phyloP scores from a whole-genome alignment of 2,888 invertebrate species.

The Netelia inedita region DNA sequence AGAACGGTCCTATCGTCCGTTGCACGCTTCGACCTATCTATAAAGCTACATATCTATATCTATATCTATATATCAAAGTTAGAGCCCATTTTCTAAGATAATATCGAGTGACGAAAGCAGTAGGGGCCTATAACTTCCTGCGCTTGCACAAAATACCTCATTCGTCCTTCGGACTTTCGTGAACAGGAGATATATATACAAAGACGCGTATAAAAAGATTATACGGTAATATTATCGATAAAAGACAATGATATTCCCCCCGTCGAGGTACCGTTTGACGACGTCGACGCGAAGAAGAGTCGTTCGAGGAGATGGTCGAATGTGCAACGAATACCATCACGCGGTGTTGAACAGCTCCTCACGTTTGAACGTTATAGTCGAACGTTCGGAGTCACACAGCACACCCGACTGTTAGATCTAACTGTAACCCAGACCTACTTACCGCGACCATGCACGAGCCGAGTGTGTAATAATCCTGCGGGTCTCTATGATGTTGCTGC shows the following conservation, averaged over 20 bases:
- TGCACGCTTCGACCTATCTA: not conserved
- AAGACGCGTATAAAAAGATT: too few relatives aligned
- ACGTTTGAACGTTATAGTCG: slow-evolving; percentile 34
- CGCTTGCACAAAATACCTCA: not conserved
- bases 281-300: slow-evolving; percentile 11
- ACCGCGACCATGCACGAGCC: slow-evolving; percentile 53
- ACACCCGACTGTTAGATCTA: slow-evolving; percentile 81
- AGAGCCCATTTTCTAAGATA: too few relatives aligned
- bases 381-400: slow-evolving; percentile 15
- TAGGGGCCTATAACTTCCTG: too few relatives aligned
- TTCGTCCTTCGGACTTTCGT: not conserved
- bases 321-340: slow-evolving; percentile 65
- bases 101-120: too few relatives aligned
- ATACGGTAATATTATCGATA: not conserved
- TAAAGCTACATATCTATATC: too few relatives aligned
- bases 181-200: too few relatives aligned
- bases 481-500: slow-evolving; percentile 55
- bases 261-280: slow-evolving; percentile 28
- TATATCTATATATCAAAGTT: too few relatives aligned
- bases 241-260: not conserved
- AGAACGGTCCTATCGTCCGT: not conserved
- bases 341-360: slow-evolving; percentile 1
- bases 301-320: slow-evolving; percentile 27
- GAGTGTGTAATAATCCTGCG: slow-evolving; percentile 28
- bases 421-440: slow-evolving; percentile 85